Evolutionary conservation across 2,797 vertebrate genomes (phyloP).

Genomic region (Galagoides demidoff): DNA sequence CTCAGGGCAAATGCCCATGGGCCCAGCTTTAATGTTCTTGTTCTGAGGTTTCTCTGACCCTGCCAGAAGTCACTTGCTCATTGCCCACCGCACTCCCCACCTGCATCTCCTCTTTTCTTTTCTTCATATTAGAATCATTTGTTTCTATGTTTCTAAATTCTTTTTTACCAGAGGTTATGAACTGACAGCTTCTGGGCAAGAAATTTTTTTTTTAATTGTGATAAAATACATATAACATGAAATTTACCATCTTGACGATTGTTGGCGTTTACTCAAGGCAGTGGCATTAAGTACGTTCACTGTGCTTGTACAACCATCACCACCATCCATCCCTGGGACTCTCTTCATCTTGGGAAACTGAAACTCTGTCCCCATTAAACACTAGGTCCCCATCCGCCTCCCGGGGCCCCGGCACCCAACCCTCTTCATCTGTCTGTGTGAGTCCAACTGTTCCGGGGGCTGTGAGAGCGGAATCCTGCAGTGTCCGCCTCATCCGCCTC

Average conservation of each 20-base stretch:
- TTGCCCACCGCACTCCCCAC: background rate
- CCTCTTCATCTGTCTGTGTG: no score
- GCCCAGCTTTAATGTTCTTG: fast-evolving
- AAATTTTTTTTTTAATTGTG: background rate
- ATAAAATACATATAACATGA: background rate
- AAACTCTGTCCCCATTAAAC: background rate
- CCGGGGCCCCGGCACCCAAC: background rate
- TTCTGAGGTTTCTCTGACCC: background rate
- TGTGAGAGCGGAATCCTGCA: fast-evolving
- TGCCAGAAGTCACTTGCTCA: fast-evolving
- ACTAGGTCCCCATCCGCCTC: fast-evolving
- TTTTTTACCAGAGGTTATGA: background rate
- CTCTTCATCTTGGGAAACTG: no score
- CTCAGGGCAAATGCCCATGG: fast-evolving
- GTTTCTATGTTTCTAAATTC: background rate
- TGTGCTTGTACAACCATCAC: fast-evolving
- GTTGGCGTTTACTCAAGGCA: background rate
- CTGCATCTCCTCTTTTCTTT: fast-evolving
- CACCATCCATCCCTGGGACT: fast-evolving
- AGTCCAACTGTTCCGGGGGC: fast-evolving
- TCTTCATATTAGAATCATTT: background rate
- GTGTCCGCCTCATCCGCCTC: background rate
- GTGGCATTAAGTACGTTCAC: background rate
- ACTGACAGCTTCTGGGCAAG: background rate
- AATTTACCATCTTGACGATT: background rate